phyloP scores from a whole-genome alignment of 2,113 vertebrate species.

The Rhodinocichla rosea region DNA sequence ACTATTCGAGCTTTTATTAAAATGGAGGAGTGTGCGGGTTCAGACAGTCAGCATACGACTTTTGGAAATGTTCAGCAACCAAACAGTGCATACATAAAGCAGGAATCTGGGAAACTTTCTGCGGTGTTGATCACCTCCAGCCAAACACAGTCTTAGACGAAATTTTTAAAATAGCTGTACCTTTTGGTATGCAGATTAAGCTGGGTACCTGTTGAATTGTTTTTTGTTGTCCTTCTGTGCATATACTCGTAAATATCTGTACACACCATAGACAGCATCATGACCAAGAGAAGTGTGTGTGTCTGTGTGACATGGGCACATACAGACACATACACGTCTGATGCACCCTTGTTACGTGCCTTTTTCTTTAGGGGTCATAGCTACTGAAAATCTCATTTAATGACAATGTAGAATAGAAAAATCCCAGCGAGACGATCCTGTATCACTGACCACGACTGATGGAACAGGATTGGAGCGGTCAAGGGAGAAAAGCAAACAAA shows the following conservation, averaged over 20 bases:
- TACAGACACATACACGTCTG: background rate
- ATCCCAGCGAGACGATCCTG: background rate
- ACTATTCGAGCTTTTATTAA: background rate
- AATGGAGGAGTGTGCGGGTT: background rate
- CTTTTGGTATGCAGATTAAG: background rate
- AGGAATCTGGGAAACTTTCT: background rate
- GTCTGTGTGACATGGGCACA: background rate
- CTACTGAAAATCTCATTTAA: background rate
- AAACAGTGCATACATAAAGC: background rate
- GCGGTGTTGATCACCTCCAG: background rate
- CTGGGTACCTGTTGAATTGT: conserved; percentile 15
- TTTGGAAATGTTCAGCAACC: background rate
- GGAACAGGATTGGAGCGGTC: background rate
- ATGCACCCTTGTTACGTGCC: background rate
- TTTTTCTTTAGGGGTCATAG: conserved; percentile 15
- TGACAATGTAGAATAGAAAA: background rate
- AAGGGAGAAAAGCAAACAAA: background rate
- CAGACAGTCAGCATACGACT: background rate
- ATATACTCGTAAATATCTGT: background rate
- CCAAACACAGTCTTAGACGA: background rate
- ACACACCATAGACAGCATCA: background rate
- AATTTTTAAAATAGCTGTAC: background rate
- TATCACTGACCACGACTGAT: background rate
- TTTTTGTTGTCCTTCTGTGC: background rate
- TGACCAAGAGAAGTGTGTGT: background rate